These are phyloP conservation scores for Choloepus hoffmanni DNA, from an alignment of 2,113 vertebrate genomes.

Conservation along the genomic window DNA sequence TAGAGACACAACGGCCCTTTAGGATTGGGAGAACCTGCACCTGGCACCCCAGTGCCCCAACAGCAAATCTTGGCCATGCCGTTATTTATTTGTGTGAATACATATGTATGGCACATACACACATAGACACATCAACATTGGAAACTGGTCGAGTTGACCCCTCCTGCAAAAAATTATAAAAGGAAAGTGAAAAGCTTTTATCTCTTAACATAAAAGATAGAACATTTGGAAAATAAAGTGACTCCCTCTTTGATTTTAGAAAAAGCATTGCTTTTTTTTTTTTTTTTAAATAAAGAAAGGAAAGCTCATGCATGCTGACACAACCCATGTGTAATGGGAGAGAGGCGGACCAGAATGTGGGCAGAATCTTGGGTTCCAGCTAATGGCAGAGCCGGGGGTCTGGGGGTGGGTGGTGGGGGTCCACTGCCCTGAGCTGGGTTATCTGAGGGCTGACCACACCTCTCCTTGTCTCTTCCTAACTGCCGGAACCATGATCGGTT, in stretches of 20 bases:
- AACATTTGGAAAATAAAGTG: slow-evolving; percentile 22
- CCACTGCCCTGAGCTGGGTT: slow-evolving; percentile 35
- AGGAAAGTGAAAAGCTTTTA: slow-evolving; percentile 64
- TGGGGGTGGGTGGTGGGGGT: background rate
- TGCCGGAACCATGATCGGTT: background rate
- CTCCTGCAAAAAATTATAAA: slow-evolving; percentile 70
- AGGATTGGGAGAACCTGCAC: slow-evolving; percentile 20
- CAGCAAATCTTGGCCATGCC: slow-evolving; percentile 73
- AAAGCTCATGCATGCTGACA: background rate
- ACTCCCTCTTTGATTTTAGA: slow-evolving; percentile 55
- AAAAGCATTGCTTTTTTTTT: slow-evolving; percentile 43
- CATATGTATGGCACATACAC: slow-evolving; percentile 82
- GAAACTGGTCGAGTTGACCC: slow-evolving; percentile 77
- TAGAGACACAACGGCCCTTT: slow-evolving; percentile 68
- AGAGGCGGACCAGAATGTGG: slow-evolving; percentile 53
- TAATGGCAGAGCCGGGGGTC: background rate
- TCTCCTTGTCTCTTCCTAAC: slow-evolving; percentile 8
- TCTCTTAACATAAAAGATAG: slow-evolving; percentile 75
- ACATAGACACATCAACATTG: slow-evolving; percentile 80
- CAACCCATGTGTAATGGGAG: background rate
- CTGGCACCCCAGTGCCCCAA: slow-evolving; percentile 56
- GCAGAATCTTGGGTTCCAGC: slow-evolving; percentile 50
- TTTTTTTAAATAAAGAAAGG: background rate
- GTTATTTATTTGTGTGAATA: slow-evolving; percentile 78
- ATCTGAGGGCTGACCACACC: slow-evolving; percentile 7